Evolutionary conservation across 2,113 vertebrate species (phyloP).

Genomic region (Paramormyrops kingsleyae): DNA sequence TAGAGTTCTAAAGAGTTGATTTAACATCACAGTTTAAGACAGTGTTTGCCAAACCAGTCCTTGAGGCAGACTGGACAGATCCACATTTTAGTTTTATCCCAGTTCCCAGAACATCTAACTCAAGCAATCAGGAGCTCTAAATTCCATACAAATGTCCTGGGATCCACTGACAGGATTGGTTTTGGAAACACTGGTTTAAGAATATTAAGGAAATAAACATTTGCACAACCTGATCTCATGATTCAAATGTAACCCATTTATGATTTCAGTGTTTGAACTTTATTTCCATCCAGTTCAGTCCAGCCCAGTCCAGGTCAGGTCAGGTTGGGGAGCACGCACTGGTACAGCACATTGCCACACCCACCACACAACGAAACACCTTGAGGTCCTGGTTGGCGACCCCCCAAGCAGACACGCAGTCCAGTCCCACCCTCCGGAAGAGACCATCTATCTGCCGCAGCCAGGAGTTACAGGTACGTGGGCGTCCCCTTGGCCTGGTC

Average conservation of each 20-base stretch:
- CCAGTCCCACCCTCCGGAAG: not conserved
- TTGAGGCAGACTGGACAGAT: too few relatives aligned
- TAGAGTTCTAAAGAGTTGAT: not conserved
- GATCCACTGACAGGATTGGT: too few relatives aligned
- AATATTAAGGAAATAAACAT: not conserved
- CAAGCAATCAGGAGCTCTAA: too few relatives aligned
- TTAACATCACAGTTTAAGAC: not conserved
- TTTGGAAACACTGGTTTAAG: not conserved
- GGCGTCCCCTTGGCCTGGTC: not conserved
- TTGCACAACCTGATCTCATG: not conserved
- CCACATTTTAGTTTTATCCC: too few relatives aligned
- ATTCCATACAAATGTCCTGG: too few relatives aligned
- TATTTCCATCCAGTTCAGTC: not conserved
- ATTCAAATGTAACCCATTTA: not conserved
- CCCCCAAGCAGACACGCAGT: not conserved
- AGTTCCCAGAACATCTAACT: too few relatives aligned
- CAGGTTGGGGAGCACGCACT: not conserved
- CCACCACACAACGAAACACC: not conserved
- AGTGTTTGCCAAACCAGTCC: too few relatives aligned
- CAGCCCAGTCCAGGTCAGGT: not conserved
- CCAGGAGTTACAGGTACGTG: not conserved
- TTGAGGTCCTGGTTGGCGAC: not conserved
- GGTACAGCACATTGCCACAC: not conserved
- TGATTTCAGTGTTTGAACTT: not conserved
- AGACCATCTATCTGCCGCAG: not conserved